phyloP scores from a whole-genome alignment of 1,140 invertebrate genomes.

The Venturia canescens region DNA sequence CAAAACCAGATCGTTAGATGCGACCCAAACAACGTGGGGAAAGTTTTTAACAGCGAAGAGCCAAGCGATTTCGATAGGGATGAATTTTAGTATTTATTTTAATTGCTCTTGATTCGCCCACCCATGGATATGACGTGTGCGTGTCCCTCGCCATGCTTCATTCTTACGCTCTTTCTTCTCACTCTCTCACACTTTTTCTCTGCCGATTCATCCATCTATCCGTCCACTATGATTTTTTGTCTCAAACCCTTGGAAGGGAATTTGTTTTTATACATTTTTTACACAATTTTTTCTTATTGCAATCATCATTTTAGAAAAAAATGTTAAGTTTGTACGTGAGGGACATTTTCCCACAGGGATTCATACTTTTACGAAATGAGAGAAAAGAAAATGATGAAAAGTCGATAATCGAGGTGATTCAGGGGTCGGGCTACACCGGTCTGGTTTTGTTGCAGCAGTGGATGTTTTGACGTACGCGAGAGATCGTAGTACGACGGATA shows the following conservation, averaged over 20 bases:
- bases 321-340: no score
- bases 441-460: conserved; percentile 46
- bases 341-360: conserved; percentile 1
- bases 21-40: conserved; percentile 55
- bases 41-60: conserved; percentile 24
- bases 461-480: conserved; percentile 9
- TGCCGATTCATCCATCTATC: conserved; percentile 23
- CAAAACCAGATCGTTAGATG: conserved; percentile 81
- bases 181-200: background rate
- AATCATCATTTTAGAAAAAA: no score
- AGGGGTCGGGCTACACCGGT: conserved; percentile 33
- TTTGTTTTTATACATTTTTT: no score
- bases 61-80: conserved; percentile 21
- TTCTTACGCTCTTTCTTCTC: background rate
- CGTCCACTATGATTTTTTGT: conserved; percentile 30
- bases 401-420: background rate
- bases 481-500: conserved; percentile 11
- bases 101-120: background rate
- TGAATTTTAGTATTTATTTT: background rate
- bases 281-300: no score
- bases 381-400: conserved; percentile 19
- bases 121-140: conserved; percentile 22
- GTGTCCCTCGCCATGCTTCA: background rate
- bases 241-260: background rate
- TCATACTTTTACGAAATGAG: background rate